A percentile compares a stretch with the other conserved stretches of the same genome.
Evolutionary conservation across 2,888 invertebrate species (phyloP).

Genomic region (Julus scandinavius): DNA sequence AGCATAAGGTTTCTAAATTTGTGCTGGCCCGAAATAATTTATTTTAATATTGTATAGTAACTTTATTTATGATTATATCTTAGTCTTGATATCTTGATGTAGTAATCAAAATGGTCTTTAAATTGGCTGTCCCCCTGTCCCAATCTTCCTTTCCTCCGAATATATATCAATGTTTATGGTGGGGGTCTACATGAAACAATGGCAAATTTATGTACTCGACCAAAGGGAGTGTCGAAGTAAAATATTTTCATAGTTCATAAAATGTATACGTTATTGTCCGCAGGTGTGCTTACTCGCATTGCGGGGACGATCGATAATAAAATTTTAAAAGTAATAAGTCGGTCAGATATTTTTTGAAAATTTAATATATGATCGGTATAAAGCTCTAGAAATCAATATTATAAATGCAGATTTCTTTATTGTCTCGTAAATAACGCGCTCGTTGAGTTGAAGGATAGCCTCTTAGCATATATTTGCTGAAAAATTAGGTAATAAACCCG

Average conservation of each 20-base stretch:
- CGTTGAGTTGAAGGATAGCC: slow-evolving; percentile 39
- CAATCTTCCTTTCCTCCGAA: not conserved
- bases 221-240: not conserved
- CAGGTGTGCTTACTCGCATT: slow-evolving; percentile 29
- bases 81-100: too few relatives aligned
- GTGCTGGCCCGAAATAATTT: too few relatives aligned
- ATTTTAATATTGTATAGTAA: too few relatives aligned
- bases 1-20: too few relatives aligned
- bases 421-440: slow-evolving; percentile 22
- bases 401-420: slow-evolving; percentile 26
- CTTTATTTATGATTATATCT: too few relatives aligned
- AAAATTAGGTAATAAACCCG: slow-evolving; percentile 39
- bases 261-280: not conserved
- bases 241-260: slow-evolving; percentile 42
- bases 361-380: not conserved
- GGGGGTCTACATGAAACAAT: not conserved
- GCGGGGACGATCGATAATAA: not conserved
- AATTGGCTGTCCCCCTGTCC: not conserved
- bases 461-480: slow-evolving; percentile 37
- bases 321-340: not conserved
- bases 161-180: slow-evolving; percentile 23
- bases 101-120: not conserved
- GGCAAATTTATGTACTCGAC: slow-evolving; percentile 22
- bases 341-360: slow-evolving; percentile 5
- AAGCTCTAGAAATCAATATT: not conserved